Base-by-base conservation (phyloP, 2,113 vertebrate genomes). In the Apaloderma vittatum region DNA sequence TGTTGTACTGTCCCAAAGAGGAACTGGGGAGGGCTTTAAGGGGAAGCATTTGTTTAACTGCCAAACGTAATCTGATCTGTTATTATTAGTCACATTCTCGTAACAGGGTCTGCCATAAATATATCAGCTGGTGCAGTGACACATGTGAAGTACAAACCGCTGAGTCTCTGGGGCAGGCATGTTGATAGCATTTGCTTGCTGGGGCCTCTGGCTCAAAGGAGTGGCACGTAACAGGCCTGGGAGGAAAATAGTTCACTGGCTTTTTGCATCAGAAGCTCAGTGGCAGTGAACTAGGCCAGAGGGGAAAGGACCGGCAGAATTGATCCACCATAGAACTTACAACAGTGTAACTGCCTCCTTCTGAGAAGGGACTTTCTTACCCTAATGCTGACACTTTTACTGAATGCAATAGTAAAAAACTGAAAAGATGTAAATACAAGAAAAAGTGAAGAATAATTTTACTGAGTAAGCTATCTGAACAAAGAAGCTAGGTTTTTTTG, bases 91-190 rank as follows among this genome's bases (percentile, higher is more conserved):
- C 52, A 74, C 45, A 78, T 92, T 88, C 65, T 75, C 7, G 0
- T 91, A 87, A 75, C 49, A 45, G 75, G 67, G 46, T 30, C 54
- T 62, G 20, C 88, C 93, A 90, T 90, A 95, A 97, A 92, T 94
- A 86, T 14, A 70, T 43, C 59, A 32, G 82, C 72, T 74, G 43
- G 40, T 29, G 75, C 70, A 62, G 43, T 30, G 82, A 80, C 88
- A 88, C 30, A 14, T 36, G 62, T 4, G 29, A 77, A 75, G 67
- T 45, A 45, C 86, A 68, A 93, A 71, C 48, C 0, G 0, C 62
- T 37, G 46, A 57, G 81, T n/a, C 67, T 76, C 88, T 62, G 46
- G 46, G 32, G 88, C 36, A 61, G 58, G 48, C 30, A 32, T 1
- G 15, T 6, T 36, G 52, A 52, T 19, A 93, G 66, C 52, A 34